Base-by-base conservation (phyloP, 2,113 vertebrate species). In the Macquaria australasica region DNA sequence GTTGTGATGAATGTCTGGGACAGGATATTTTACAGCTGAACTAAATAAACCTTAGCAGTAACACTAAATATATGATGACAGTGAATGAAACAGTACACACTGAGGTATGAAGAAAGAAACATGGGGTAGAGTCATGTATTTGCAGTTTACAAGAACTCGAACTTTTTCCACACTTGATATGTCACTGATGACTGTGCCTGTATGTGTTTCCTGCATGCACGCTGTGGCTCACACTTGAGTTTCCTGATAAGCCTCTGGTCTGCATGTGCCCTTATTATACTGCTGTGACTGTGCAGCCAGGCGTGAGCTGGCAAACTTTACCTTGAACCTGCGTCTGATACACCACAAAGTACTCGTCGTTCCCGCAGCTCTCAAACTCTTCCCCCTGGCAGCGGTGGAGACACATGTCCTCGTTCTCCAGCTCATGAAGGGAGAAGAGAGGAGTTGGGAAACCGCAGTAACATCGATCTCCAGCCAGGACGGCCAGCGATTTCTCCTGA, bases 271-370 rank as follows among this genome's bases (percentile, higher is more conserved):
- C 14, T 64, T 18, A 15, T 31, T 48, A 48, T 25, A 50, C 67
- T 11, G 63, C 72, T 55, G 25, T 14, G 59, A 66, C 6, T 45
- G 8, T 6, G 48, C 12, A 14, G 28, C 12, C 2, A 53, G 11
- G 3, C 3, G 16, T 28, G 41, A n/a, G 10, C 39, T 73, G 51
- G 18, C 37, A 60, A 73, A n/a, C 16, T 79, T 91, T 92, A 99
- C 98, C 98, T 97, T 99, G 98, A 75, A 99, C 97, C 91, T 99
- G 98, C 0, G 98, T 99, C 95, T 99, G 98, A 95, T 99, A 99
- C 69, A 98, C 97, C 0, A 99, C 95, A 92, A 98, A 98, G 92
- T 97, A 98, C 1, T 97, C 93, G 0, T 95, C 68, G 0, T 96
- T 98, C 83, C 98, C 98, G 0, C 98, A 99, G 96, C 95, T 99